Conservation (phyloP, 2,113 vertebrate species). For the Anthoscopus minutus region DNA sequence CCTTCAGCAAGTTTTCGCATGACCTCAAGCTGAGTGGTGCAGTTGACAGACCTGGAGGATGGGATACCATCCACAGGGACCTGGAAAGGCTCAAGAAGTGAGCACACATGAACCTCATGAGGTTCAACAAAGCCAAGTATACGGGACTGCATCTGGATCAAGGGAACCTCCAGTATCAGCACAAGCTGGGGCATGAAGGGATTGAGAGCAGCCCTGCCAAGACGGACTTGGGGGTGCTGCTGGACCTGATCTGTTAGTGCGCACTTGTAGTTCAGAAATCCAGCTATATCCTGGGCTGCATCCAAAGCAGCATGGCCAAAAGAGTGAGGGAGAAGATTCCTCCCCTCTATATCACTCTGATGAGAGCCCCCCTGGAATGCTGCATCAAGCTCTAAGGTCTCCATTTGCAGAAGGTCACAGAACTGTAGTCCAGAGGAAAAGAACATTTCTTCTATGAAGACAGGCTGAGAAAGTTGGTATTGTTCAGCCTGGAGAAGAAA, state of each 20-base stretch:
- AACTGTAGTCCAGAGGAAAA: neutral
- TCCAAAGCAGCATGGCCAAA: fast-evolving
- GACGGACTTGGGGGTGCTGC: neutral
- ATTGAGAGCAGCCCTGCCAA: neutral
- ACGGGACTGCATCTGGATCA: neutral
- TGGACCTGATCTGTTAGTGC: neutral
- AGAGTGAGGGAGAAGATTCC: neutral
- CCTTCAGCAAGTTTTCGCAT: neutral
- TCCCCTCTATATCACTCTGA: neutral
- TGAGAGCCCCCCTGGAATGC: neutral
- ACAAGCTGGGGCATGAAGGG: neutral
- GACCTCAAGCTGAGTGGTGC: neutral
- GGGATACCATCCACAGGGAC: neutral
- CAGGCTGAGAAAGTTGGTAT: neutral
- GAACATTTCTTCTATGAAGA: neutral
- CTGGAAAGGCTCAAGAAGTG: neutral
- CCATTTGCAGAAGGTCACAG: neutral
- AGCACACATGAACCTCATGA: fast-evolving
- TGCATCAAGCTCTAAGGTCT: neutral
- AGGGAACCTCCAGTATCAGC: neutral
- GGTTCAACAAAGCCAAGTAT: neutral
- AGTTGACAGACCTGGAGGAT: fast-evolving
- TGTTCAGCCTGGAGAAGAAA: neutral
- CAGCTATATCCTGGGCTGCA: neutral
- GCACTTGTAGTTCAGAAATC: neutral